Percentiles rank a stretch among this genome's conserved stretches.
Evolutionary conservation across 2,113 vertebrate genomes (phyloP).

Genomic region (Porphyrio hochstetteri): DNA sequence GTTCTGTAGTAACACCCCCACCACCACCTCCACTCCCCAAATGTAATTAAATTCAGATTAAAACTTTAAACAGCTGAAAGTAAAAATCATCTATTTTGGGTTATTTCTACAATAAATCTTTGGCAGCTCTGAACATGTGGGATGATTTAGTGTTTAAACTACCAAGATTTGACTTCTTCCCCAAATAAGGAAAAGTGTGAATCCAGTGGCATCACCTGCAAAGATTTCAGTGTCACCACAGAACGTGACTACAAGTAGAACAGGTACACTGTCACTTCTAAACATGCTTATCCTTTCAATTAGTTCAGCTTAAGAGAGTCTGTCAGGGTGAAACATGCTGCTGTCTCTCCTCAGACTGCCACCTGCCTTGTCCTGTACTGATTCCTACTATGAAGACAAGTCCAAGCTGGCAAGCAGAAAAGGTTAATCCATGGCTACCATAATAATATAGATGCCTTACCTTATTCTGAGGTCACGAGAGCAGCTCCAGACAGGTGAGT

Average conservation of each 20-base stretch:
- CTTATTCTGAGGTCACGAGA: not conserved
- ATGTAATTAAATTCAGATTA: conserved; percentile 46
- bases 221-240: not conserved
- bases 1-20: conserved; percentile 7
- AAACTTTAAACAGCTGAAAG: conserved; percentile 27
- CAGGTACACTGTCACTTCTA: not conserved
- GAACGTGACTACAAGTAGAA: not conserved
- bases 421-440: not conserved
- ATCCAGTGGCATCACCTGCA: not conserved
- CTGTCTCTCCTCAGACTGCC: not conserved
- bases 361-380: not conserved
- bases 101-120: conserved; percentile 4
- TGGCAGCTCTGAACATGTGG: conserved; percentile 31
- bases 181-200: not conserved
- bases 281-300: not conserved
- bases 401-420: not conserved
- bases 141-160: not conserved
- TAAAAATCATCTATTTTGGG: conserved; percentile 19
- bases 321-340: not conserved
- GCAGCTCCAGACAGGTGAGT: not conserved
- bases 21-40: conserved; percentile 1
- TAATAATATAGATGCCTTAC: not conserved
- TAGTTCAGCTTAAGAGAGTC: not conserved
- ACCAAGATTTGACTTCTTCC: not conserved
- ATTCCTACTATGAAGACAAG: not conserved